These are phyloP conservation scores for Dynastes hyllus DNA, from an alignment of 2,888 invertebrate genomes.

Conservation along the genomic window DNA sequence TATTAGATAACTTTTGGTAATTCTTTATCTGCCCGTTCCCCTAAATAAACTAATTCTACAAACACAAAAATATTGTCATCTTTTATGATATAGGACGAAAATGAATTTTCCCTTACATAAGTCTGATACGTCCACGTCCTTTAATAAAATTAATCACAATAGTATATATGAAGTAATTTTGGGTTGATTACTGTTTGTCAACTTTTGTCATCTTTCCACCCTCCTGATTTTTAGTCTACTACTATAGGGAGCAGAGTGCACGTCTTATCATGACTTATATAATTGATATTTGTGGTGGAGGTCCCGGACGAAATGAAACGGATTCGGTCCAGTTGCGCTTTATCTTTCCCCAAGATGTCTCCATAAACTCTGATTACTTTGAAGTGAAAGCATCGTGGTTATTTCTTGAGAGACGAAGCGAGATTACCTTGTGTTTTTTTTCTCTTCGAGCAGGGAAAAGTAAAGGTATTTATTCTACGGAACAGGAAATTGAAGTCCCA, in stretches of 20 bases:
- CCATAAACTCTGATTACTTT: slow-evolving; percentile 70
- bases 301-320: slow-evolving; percentile 67
- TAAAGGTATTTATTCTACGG: no score
- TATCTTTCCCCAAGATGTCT: slow-evolving; percentile 69
- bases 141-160: slow-evolving; percentile 50
- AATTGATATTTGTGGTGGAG: slow-evolving; percentile 69
- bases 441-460: neutral
- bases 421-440: slow-evolving; percentile 9
- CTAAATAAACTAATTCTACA: neutral
- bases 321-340: slow-evolving; percentile 68
- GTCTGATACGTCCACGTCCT: slow-evolving; percentile 23
- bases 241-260: slow-evolving; percentile 13
- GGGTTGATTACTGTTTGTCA: slow-evolving; percentile 47
- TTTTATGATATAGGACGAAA: slow-evolving; percentile 10
- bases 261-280: slow-evolving; percentile 61
- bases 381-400: slow-evolving; percentile 42
- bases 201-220: slow-evolving; percentile 51
- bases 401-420: slow-evolving; percentile 19
- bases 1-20: slow-evolving; percentile 12
- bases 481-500: no score
- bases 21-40: neutral
- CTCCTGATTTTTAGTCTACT: slow-evolving; percentile 46
- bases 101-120: neutral
- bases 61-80: neutral
- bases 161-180: slow-evolving; percentile 49